Base-by-base conservation (phyloP, 1,140 invertebrate genomes). In the Philopotamus ludificatus region DNA sequence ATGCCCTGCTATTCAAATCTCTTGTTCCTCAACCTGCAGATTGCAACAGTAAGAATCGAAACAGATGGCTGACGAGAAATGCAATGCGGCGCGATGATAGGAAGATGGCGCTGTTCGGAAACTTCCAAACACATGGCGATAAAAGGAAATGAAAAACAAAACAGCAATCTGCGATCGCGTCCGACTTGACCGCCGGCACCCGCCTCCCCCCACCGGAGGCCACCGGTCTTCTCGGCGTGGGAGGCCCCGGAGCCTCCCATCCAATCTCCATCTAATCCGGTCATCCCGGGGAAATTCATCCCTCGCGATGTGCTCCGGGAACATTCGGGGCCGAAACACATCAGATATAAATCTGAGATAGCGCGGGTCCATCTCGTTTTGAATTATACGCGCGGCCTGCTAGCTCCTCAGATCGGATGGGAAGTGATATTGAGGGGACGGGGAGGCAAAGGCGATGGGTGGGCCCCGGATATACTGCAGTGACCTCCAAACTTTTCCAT, bases 311-410 rank as follows among this genome's bases (percentile, higher is more conserved):
- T 59, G 47, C 63, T 42, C 44, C 63, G 28, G 53, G 51, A 57
- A 59, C 57, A 53, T 50, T 61, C 58, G 53, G 66, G 50, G 28
- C 50, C 50, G 62, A 54, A 63, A 54, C 49, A 53, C 62, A 66
- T 69, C 67, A 65, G 67, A 69, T 69, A 69, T 69, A 69, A 69
- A 69, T 69, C 67, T 69, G 67, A 65, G 67, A 69, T 69, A 64
- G 68, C 64, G 67, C 67, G 59, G 59, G 67, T 70, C 68, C 64
- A 64, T 70, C 68, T 70, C 68, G 50, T 66, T 70, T 70, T 70
- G 68, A 70, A 70, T 70, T 70, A 70, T 70, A 70, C 68, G 68
- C 64, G 58, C 68, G 34, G 67, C 60, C 60, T 50, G 60, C 57
- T 60, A 47, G 10, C 44, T 47, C 44, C 44, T 47, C 44, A 20